phyloP scores from a whole-genome alignment of 2,797 vertebrate species.

The Erithacus rubecula region DNA sequence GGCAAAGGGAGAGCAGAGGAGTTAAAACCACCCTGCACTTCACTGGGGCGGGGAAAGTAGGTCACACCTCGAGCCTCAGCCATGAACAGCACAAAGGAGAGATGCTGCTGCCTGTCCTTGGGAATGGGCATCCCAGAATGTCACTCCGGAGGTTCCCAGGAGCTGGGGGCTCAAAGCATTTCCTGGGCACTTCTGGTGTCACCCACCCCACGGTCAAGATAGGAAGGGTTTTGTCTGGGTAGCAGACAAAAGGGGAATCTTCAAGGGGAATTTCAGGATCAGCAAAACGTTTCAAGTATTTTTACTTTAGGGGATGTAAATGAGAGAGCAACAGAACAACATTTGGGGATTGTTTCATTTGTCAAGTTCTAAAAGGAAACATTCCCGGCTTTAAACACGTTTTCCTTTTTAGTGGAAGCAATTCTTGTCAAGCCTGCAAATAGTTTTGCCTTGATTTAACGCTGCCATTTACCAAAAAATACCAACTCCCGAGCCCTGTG shows the following conservation, averaged over 20 bases:
- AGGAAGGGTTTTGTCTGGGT: neutral
- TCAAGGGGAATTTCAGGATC: neutral
- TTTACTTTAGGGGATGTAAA: neutral
- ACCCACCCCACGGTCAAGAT: rapidly evolving
- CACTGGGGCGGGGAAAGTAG: neutral
- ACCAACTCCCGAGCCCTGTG: neutral
- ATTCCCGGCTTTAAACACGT: neutral
- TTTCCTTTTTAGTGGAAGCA: neutral
- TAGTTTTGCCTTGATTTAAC: neutral
- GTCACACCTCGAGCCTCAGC: neutral
- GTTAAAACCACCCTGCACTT: neutral
- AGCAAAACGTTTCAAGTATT: neutral
- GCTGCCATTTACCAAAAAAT: neutral
- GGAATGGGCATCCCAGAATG: neutral
- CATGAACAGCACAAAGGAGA: neutral
- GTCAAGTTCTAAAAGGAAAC: neutral
- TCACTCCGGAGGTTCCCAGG: neutral
- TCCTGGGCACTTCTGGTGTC: neutral
- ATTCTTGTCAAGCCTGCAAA: neutral
- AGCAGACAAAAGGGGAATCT: neutral
- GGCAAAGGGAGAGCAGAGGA: neutral
- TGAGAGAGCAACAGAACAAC: neutral
- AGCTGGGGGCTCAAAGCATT: neutral
- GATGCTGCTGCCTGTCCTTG: neutral
- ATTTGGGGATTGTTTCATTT: neutral